A percentile compares a stretch with the other conserved stretches of the same genome.
Conservation (phyloP, 2,797 vertebrate species). For the Leptodactylus fallax region DNA sequence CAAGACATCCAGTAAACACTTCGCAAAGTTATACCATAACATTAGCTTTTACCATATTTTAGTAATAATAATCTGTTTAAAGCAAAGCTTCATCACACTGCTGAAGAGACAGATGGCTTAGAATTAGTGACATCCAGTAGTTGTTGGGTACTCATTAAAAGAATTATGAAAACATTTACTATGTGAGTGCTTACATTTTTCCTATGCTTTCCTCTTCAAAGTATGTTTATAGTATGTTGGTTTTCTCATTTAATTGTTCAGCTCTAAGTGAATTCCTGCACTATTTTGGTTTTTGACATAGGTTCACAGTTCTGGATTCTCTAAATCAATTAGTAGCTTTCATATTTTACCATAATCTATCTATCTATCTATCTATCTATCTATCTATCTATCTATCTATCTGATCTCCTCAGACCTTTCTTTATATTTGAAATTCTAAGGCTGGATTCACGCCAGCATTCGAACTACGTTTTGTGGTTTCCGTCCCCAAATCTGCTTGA, state of each 20-base stretch:
- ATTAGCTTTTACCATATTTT: slow-evolving; percentile 40
- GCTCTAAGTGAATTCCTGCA: background rate
- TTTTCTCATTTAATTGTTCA: background rate
- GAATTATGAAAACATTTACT: slow-evolving; percentile 7
- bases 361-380: background rate
- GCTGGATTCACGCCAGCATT: no score
- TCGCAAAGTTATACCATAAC: slow-evolving; percentile 28
- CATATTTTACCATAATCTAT: background rate
- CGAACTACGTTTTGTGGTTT: no score
- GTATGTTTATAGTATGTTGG: background rate
- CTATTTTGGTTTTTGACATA: background rate
- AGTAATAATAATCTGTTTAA: slow-evolving; percentile 30
- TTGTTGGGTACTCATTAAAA: slow-evolving; percentile 23
- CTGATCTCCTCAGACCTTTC: background rate
- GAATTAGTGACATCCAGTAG: slow-evolving; percentile 29
- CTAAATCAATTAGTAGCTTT: background rate
- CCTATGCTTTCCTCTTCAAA: background rate
- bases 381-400: background rate
- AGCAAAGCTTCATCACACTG: background rate
- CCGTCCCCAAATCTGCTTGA: no score
- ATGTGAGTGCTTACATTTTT: background rate
- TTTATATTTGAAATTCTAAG: no score
- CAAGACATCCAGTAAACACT: slow-evolving; percentile 39
- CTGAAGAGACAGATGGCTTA: background rate
- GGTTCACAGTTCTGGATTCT: background rate